phyloP scores from a whole-genome alignment of 2,888 invertebrate species.

The Osedax fenrisi region DNA sequence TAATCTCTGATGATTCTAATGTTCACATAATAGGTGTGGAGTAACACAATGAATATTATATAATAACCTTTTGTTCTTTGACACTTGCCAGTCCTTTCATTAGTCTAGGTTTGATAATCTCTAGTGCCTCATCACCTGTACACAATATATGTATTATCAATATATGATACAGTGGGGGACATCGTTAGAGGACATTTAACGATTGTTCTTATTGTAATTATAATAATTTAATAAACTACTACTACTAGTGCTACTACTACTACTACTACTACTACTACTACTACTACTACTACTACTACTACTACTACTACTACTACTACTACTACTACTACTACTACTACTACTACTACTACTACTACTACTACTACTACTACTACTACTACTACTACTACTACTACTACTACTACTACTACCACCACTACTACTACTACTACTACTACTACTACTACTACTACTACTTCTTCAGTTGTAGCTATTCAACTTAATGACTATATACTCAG shows the following conservation, averaged over 20 bases:
- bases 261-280: not conserved
- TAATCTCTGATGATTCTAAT: too few relatives aligned
- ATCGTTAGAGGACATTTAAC: too few relatives aligned
- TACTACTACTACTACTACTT: conserved; percentile 26
- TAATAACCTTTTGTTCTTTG: conserved; percentile 50
- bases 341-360: not conserved
- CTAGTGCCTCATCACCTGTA: not conserved
- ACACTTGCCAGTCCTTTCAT: conserved; percentile 49
- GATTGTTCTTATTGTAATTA: too few relatives aligned
- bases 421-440: conserved; percentile 29
- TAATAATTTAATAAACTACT: too few relatives aligned
- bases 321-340: not conserved
- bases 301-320: not conserved
- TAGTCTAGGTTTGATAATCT: not conserved
- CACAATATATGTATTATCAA: too few relatives aligned
- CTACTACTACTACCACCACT: conserved; percentile 24
- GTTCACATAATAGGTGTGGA: too few relatives aligned
- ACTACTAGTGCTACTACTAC: conserved; percentile 8
- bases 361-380: conserved; percentile 11
- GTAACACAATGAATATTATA: too few relatives aligned
- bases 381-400: conserved; percentile 27
- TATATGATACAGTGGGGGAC: too few relatives aligned
- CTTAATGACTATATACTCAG: too few relatives aligned
- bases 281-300: conserved; percentile 6
- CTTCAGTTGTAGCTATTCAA: conserved; percentile 17